A percentile compares a stretch with the other conserved stretches of the same genome.
phyloP scores from a whole-genome alignment of 2,797 vertebrate species.

The Nasua narica region DNA sequence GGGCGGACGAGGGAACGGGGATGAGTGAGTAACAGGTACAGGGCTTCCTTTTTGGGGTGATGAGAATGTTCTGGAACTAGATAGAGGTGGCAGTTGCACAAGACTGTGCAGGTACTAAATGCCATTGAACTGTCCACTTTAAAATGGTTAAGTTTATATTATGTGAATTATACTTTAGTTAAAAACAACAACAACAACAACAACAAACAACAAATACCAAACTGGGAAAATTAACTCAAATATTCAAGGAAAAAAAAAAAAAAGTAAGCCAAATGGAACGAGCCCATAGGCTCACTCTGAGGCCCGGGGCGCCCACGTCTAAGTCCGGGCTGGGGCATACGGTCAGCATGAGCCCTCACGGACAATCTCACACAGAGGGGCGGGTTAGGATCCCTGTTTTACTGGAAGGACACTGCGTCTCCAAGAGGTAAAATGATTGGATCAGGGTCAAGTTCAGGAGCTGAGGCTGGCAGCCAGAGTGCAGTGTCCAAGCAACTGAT shows the following conservation, averaged over 20 bases:
- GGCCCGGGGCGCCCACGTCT: not conserved
- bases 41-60: not conserved
- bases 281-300: not conserved
- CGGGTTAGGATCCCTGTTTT: not conserved
- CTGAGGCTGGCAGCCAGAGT: not conserved
- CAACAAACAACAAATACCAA: not conserved
- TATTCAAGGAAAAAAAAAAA: not conserved
- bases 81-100: not conserved
- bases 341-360: too few species aligned
- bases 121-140: not conserved
- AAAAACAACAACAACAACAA: not conserved
- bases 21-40: not conserved
- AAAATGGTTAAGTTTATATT: not conserved
- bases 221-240: not conserved
- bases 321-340: not conserved
- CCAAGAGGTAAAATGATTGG: not conserved
- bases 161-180: not conserved
- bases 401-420: not conserved
- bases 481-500: not conserved
- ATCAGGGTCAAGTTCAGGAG: not conserved
- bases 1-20: not conserved
- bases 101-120: not conserved
- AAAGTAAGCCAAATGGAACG: not conserved
- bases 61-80: not conserved
- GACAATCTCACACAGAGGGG: not conserved